A percentile compares a stretch with the other conserved stretches of the same genome.
Conservation (phyloP, 1,140 invertebrate genomes). For the Drosophila novamexicana region DNA sequence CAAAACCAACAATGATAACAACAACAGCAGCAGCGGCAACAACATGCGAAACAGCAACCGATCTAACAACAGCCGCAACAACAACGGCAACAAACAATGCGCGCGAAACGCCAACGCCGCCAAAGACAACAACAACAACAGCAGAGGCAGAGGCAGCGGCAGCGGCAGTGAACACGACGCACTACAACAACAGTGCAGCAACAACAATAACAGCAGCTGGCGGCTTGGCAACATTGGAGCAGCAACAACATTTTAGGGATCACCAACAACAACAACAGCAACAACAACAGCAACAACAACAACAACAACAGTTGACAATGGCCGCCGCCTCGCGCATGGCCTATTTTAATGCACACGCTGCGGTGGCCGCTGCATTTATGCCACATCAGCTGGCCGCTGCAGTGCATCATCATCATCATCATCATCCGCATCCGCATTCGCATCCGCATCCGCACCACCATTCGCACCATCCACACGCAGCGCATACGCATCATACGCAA, state of each 20-base stretch:
- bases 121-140: conserved; percentile 37
- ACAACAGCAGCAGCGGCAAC: conserved; percentile 29
- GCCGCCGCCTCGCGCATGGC: conserved; percentile 91
- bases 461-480: conserved; percentile 31
- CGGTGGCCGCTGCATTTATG: conserved; percentile 93
- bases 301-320: conserved; percentile 86
- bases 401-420: conserved; percentile 65
- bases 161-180: background rate
- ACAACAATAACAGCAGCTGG: conserved; percentile 21
- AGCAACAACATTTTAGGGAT: conserved; percentile 37
- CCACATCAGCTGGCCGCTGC: conserved; percentile 85
- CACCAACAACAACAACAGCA: conserved; percentile 20
- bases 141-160: background rate
- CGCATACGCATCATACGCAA: conserved; percentile 45
- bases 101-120: conserved; percentile 46
- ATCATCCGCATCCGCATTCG: conserved; percentile 30
- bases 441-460: conserved; percentile 46
- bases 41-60: conserved; percentile 51
- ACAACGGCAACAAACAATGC: conserved; percentile 18
- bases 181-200: conserved; percentile 21
- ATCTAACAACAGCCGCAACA: conserved; percentile 51
- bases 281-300: conserved; percentile 43
- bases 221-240: conserved; percentile 20
- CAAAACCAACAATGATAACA: conserved; percentile 18
- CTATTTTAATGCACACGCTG: conserved; percentile 94